Conservation (phyloP, 1,140 invertebrate species). For the Drepana arcuata region DNA sequence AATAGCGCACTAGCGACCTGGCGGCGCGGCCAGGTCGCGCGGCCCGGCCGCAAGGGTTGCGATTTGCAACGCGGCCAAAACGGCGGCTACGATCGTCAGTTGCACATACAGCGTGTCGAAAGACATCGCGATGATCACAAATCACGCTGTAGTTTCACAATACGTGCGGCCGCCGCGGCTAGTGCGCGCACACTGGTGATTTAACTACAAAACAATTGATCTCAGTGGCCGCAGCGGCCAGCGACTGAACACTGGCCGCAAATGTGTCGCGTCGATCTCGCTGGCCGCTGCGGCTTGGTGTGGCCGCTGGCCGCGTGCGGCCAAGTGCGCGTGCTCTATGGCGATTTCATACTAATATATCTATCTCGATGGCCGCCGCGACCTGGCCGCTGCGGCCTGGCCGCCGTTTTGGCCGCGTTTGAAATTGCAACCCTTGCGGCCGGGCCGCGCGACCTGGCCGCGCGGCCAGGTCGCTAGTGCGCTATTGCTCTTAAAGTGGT, state of each 20-base stretch:
- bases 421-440: too few relatives aligned
- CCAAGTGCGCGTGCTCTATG: slow-evolving; percentile 1
- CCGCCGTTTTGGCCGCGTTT: too few relatives aligned
- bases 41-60: not conserved
- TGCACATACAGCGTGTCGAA: too few relatives aligned
- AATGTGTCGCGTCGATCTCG: slow-evolving; percentile 12
- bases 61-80: not conserved
- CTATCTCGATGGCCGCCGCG: slow-evolving; percentile 1
- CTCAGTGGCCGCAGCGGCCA: slow-evolving; percentile 7
- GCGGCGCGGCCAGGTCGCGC: too few relatives aligned
- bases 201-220: slow-evolving; percentile 6
- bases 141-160: not conserved
- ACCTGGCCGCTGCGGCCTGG: slow-evolving; percentile 1
- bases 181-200: slow-evolving; percentile 8
- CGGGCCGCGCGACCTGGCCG: not conserved
- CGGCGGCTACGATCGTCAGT: not conserved
- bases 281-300: slow-evolving; percentile 13
- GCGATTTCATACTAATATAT: slow-evolving; percentile 1
- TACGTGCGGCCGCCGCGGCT: slow-evolving; percentile 3
- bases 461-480: too few relatives aligned
- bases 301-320: slow-evolving; percentile 3
- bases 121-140: not conserved
- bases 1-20: too few relatives aligned
- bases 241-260: slow-evolving; percentile 11
- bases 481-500: too few relatives aligned